Base-by-base conservation (phyloP, 2,797 vertebrate genomes). In the Apodemus agrarius region DNA sequence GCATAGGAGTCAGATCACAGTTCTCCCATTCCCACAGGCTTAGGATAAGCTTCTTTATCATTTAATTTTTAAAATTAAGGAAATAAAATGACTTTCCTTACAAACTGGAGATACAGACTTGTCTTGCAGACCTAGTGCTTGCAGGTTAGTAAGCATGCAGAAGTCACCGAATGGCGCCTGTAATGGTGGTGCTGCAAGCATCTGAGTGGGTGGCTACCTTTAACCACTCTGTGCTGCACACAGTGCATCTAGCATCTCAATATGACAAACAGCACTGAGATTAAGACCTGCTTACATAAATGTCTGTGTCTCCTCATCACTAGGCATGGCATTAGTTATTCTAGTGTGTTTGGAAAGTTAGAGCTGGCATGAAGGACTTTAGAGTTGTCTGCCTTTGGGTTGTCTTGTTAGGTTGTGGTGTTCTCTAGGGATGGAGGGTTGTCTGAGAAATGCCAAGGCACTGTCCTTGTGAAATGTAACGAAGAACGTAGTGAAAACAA, bases 181-280 rank as follows among this genome's bases (percentile, higher is more conserved):
- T 7, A 24, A 3, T 61, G 31, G 0, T 40, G 11, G 14, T 80
- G 13, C 26, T 78, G 54, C 52, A 17, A 5, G 80, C 19, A 54
- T 59, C 85, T 82, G 59, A 76, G 46, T 31, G 86, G 34, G 61
- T 26, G 52, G 57, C 12, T 61, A 9, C 86, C 43, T 94, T 69
- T 89, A 76, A 6, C 9, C 7, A 65, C 4, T 90, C 52, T 94
- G 22, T 49, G 17, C n/a, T 40, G 79, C 82, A 79, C 31, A 40
- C 21, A 78, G 49, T 78, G n/a, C 82, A 21, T 75, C 1, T 54
- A 78, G 34, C 75, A 87, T 90, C 84, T 65, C 4, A 67, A 1
- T 75, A 24, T 95, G 92, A 34, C 54, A 96, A 95, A 34, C 54
- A 63, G 57, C 46, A 65, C 52, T 86, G 8, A 80, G 89, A 83